These are phyloP conservation scores for Bibio marci DNA, from an alignment of 2,888 invertebrate genomes.

Conservation along the genomic window DNA sequence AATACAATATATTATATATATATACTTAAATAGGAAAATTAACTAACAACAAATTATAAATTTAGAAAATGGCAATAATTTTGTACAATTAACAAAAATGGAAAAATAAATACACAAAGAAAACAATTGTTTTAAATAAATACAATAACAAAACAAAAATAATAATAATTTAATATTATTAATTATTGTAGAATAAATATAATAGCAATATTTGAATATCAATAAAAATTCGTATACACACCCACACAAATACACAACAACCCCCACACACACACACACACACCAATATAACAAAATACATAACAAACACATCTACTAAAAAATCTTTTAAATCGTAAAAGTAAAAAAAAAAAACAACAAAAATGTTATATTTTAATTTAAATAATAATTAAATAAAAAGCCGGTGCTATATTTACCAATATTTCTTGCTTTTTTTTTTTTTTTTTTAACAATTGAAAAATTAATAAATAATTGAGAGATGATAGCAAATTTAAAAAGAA, in stretches of 20 bases:
- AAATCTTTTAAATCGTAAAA: too few species aligned
- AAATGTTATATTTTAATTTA: too few species aligned
- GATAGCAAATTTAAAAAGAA: constrained; percentile 13
- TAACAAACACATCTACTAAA: too few species aligned
- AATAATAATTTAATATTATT: background rate
- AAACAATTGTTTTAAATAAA: too few species aligned
- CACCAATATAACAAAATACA: too few species aligned
- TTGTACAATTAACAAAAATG: background rate
- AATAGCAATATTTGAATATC: constrained; percentile 2
- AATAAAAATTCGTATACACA: background rate
- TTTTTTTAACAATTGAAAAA: background rate
- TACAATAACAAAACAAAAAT: too few species aligned
- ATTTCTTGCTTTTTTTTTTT: constrained; percentile 2
- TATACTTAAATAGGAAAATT: too few species aligned
- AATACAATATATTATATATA: too few species aligned
- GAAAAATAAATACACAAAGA: too few species aligned
- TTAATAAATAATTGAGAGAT: constrained; percentile 2
- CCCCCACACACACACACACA: background rate
- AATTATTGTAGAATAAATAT: background rate
- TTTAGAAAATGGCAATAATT: constrained; percentile 3
- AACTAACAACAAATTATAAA: background rate
- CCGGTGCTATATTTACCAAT: constrained; percentile 6
- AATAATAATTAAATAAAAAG: background rate
- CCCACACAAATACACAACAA: background rate
- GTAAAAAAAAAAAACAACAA: too few species aligned